Evolutionary conservation across 2,797 vertebrate genomes (phyloP), one percentile per base, ranked within the genome.

Genomic region (Chaetophractus vellerosus): DNA sequence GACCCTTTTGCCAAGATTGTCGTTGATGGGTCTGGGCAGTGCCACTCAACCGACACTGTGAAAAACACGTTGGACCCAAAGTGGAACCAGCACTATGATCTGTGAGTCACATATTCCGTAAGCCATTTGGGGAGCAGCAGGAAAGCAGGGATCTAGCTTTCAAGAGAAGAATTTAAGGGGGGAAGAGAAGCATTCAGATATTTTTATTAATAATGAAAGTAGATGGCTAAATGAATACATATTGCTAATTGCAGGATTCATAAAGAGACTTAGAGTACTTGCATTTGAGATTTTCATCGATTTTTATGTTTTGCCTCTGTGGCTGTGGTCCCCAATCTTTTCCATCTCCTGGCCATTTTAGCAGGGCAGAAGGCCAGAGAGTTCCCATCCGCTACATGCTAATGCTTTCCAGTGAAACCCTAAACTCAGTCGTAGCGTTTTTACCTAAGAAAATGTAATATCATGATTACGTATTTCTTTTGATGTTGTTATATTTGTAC

Each of bases 11-110:
- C 99, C 94, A 99, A 99, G 98, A 98, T 99, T 36, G 99, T 99
- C 61, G 99, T 99, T 89, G 99, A 99, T 36, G 99, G 99, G 95
- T 99, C 99, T 18, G 99, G 99, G 96, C 99, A 99, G 98, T 99
- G 99, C 99, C 99, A 99, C 98, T 99, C 99, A 9, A 99, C 99
- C 94, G 99, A 99, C 99, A 99, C 99, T 96, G 99, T 99, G 98
- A 99, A 99, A 98, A 99, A 99, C 99, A 99, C 99, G 2, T 97
- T 99, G 98, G 99, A 99, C 98, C 99, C 99, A 96, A 99, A 99
- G 98, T 99, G 99, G 99, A 99, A 99, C 98, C 99, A 99, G 98
- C 99, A 99, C 98, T 99, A 99, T 0, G 99, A 99, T 97, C 99
- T 99, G 99, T 99, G 98, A 99, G 99, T 99, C 80, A n/a, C 7